Percentiles rank a stretch among this genome's conserved stretches.
phyloP scores from a whole-genome alignment of 2,113 vertebrate species.

The Probosciger aterrimus region DNA sequence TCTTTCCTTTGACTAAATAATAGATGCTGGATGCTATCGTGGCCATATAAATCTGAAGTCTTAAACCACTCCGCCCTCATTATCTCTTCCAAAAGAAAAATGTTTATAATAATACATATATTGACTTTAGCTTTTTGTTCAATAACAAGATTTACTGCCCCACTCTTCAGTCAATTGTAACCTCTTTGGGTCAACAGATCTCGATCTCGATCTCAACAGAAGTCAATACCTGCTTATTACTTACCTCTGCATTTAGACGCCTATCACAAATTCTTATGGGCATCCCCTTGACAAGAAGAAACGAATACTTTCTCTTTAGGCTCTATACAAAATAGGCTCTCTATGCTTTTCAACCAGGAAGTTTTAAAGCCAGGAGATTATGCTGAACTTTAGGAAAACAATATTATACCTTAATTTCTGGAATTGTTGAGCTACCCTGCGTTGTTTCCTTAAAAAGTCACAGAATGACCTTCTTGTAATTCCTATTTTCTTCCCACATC shows the following conservation, averaged over 20 bases:
- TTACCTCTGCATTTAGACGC: slow-evolving; percentile 67
- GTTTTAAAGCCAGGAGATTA: background rate
- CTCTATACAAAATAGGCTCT: slow-evolving; percentile 8
- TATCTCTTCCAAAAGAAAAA: slow-evolving; percentile 73
- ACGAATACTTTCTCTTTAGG: slow-evolving; percentile 24
- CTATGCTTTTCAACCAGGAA: background rate
- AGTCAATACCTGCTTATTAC: slow-evolving; percentile 77
- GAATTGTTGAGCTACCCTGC: background rate
- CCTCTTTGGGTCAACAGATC: slow-evolving; percentile 79
- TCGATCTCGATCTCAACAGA: slow-evolving; percentile 72
- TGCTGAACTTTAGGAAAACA: background rate
- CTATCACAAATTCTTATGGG: slow-evolving; percentile 68
- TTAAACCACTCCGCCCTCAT: slow-evolving; percentile 67
- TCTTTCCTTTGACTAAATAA: background rate
- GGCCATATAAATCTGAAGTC: slow-evolving; percentile 15
- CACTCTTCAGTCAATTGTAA: slow-evolving; percentile 77
- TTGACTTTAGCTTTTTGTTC: slow-evolving; percentile 75
- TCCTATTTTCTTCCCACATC: slow-evolving; percentile 2
- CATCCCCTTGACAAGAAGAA: slow-evolving; percentile 37
- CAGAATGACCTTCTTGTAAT: background rate
- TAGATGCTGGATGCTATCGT: background rate
- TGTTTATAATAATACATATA: slow-evolving; percentile 79
- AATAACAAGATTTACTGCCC: slow-evolving; percentile 80
- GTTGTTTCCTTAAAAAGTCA: background rate
- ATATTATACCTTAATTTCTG: background rate